Percentiles rank a stretch among this genome's conserved stretches.
Conservation (phyloP, 2,113 vertebrate genomes). For the Petrocephalus microphthalmus region DNA sequence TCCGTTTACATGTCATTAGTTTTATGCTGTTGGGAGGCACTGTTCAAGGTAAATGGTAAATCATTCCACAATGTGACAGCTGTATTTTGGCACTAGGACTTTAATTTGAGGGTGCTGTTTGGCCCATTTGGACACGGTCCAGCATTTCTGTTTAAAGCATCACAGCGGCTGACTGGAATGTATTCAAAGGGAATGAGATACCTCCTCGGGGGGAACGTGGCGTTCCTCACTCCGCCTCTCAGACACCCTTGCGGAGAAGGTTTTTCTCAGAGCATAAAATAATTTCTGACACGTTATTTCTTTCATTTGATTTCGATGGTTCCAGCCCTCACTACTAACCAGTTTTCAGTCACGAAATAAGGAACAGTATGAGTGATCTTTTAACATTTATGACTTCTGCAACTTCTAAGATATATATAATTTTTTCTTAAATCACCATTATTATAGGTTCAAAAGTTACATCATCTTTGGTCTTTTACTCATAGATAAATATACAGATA, state of each 20-base stretch:
- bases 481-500: background rate
- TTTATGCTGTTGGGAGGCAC: background rate
- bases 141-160: conserved; percentile 11
- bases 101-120: background rate
- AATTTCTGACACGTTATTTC: background rate
- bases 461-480: background rate
- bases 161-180: background rate
- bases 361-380: background rate
- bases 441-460: background rate
- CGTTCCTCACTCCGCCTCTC: background rate
- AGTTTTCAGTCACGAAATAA: background rate
- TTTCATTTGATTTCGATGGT: background rate
- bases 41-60: background rate
- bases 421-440: background rate
- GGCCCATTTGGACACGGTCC: conserved; percentile 4
- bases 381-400: background rate
- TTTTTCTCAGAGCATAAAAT: background rate
- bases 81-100: no score
- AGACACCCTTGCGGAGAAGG: background rate
- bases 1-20: background rate
- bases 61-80: background rate
- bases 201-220: background rate
- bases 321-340: background rate
- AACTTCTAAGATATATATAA: background rate
- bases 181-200: background rate